phyloP scores from a whole-genome alignment of 2,797 vertebrate species.

The Discoglossus pictus region DNA sequence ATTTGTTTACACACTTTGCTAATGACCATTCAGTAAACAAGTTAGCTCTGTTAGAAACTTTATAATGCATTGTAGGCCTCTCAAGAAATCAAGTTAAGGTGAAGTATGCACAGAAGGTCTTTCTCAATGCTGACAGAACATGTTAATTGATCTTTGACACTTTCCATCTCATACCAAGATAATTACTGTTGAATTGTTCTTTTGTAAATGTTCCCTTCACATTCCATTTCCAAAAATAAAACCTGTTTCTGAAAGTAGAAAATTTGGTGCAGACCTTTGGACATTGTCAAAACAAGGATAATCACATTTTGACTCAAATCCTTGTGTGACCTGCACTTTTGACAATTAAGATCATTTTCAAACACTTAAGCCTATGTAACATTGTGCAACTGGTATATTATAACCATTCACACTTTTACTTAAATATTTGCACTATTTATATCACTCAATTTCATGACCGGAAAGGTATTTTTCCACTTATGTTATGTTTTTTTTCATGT shows the following conservation, averaged over 20 bases:
- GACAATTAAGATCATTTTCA: too few species aligned
- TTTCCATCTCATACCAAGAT: constrained; percentile 4
- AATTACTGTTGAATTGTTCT: constrained; percentile 25
- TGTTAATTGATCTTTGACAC: constrained; percentile 34
- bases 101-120: not conserved
- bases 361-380: too few species aligned
- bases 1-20: too few species aligned
- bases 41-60: not conserved
- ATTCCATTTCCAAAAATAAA: constrained; percentile 27
- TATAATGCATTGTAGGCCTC: not conserved
- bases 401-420: too few species aligned
- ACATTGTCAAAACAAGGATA: not conserved
- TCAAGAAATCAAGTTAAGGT: not conserved
- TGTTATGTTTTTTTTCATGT: constrained; percentile 7
- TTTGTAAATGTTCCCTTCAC: constrained; percentile 1
- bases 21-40: too few species aligned
- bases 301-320: too few species aligned
- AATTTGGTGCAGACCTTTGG: not conserved
- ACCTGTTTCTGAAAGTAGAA: not conserved
- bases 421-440: too few species aligned
- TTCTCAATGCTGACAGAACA: not conserved
- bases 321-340: too few species aligned
- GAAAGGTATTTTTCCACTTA: constrained; percentile 26
- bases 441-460: too few species aligned
- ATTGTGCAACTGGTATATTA: too few species aligned